Evolutionary conservation across 2,797 vertebrate species (phyloP).

Genomic region (Acanthurus leucopareius): DNA sequence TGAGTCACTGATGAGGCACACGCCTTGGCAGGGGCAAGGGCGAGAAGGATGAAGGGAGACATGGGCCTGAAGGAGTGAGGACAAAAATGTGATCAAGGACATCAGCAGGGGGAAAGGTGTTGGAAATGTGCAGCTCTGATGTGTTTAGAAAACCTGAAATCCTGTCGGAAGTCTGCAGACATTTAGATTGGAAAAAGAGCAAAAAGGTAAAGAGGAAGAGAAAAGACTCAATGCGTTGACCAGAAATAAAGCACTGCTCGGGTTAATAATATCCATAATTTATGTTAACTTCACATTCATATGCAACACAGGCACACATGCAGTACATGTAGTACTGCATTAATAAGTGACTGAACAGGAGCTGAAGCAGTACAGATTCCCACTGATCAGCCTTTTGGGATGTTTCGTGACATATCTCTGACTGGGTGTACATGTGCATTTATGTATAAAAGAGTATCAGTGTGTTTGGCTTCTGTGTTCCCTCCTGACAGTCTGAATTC

Average conservation of each 20-base stretch:
- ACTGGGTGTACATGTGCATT: conserved; percentile 15
- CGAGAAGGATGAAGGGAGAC: conserved; percentile 37
- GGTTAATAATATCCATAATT: conserved; percentile 69
- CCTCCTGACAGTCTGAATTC: conserved; percentile 34
- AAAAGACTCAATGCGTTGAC: conserved; percentile 17
- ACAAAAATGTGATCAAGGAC: conserved; percentile 22
- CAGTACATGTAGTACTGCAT: conserved; percentile 45
- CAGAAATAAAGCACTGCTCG: conserved; percentile 21
- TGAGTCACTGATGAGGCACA: conserved; percentile 58
- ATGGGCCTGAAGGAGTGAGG: conserved; percentile 16
- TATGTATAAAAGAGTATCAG: conserved; percentile 14
- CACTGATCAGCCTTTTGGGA: conserved; percentile 43
- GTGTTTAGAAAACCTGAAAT: conserved; percentile 4
- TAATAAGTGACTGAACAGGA: conserved; percentile 57
- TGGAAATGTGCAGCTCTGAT: background rate
- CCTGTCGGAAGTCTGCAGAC: background rate
- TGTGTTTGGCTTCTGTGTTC: conserved; percentile 11
- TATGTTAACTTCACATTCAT: conserved; percentile 56
- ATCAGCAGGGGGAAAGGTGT: background rate
- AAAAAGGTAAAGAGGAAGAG: conserved; percentile 23
- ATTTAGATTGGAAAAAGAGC: background rate
- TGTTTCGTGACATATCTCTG: conserved; percentile 19
- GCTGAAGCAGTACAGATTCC: conserved; percentile 25
- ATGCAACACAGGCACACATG: conserved; percentile 42
- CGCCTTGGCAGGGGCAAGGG: background rate